phyloP scores from a whole-genome alignment of 1,140 invertebrate species.

The Laodelphax striatellus region DNA sequence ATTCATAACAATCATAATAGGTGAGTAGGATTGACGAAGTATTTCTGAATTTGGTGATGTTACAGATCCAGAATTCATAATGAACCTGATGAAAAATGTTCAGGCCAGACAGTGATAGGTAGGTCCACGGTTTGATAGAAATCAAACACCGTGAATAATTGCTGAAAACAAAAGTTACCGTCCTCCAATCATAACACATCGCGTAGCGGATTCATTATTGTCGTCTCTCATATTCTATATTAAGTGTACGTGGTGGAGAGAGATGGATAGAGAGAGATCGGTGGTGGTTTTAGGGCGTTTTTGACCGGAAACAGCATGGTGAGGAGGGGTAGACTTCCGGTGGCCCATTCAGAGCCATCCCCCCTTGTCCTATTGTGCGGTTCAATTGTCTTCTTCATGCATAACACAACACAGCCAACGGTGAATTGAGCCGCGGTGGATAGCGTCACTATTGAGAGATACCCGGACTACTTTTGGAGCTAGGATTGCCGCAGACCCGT shows the following conservation, averaged over 20 bases:
- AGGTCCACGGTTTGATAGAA: neutral
- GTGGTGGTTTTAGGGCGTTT: conserved; percentile 1
- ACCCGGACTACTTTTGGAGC: too few species aligned
- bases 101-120: too few species aligned
- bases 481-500: too few species aligned
- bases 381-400: conserved; percentile 1
- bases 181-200: neutral
- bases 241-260: too few species aligned
- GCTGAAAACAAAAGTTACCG: neutral
- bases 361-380: neutral
- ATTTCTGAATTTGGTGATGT: too few species aligned
- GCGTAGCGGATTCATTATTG: neutral
- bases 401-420: neutral
- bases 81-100: too few species aligned
- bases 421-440: too few species aligned
- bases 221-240: too few species aligned
- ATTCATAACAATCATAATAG: too few species aligned
- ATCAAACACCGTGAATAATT: neutral
- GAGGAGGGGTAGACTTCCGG: neutral
- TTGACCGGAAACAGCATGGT: neutral
- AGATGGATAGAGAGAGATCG: neutral
- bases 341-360: conserved; percentile 1
- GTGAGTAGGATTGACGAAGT: too few species aligned
- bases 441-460: too few species aligned
- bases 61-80: too few species aligned